Base-by-base conservation (phyloP, 2,113 vertebrate genomes). In the Phalacrocorax pelagicus region DNA sequence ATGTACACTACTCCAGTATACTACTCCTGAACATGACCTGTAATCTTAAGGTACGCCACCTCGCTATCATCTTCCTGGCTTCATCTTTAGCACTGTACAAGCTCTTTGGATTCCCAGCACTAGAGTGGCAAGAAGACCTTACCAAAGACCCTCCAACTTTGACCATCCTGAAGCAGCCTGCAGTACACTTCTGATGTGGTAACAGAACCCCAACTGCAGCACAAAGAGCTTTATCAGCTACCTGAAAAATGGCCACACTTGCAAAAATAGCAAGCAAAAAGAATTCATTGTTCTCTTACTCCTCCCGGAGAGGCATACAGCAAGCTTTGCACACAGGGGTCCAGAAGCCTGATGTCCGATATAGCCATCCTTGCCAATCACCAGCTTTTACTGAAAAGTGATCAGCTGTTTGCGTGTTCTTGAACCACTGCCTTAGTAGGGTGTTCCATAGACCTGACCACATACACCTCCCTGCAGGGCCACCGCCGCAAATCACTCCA, bases 291-390 rank as follows among this genome's bases (percentile, higher is more conserved):
- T 8, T 71, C 8, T 85, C 12, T 59, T 66, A 22, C 22, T 83
- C 36, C 7, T 57, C 22, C 38, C 54, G 23, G 29, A 62, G 36
- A 2, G 0, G 47, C 44, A 70, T 5, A 27, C 12, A 42, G 30
- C 29, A n/a, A 71, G 14, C 23, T 63, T 3, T 19, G 30, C 40
- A 19, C 8, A 5, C 46, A 49, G n/a, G n/a, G 57, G 15, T 5
- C 26, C 24, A 38, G 42, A 63, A 16, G 52, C 4, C 1, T 18
- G 11, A 19, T 26, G 38, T 1, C 2, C 0, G 3, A 44, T 19
- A 40, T 8, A 82, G 30, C 29, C 44, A 71, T 7, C 18, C 47
- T 74, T 82, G 23, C 15, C 79, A 70, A 1, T n/a, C 65, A 63
- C 19, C 38, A 55, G 3, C 2, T 22, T n/a, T 72, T n/a, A 51